Percentiles rank a stretch among this genome's conserved stretches.
Evolutionary conservation across 1,140 invertebrate species (phyloP).

Genomic region (Carposina sasakii): DNA sequence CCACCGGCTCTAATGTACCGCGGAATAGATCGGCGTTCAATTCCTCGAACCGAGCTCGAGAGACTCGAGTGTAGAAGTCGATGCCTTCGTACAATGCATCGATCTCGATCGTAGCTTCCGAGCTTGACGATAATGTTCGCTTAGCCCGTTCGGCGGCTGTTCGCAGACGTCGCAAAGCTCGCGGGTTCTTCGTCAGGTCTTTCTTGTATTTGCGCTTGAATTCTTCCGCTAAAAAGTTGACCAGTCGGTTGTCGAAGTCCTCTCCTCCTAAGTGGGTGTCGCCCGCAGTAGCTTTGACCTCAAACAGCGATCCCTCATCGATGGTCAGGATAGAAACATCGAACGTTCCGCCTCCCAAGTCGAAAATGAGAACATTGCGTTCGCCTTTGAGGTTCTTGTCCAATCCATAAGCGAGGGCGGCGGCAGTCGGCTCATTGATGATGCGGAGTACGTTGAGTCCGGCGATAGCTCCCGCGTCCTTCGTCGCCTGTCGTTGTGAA

Average conservation of each 20-base stretch:
- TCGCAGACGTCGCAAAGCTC: neutral
- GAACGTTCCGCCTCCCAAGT: conserved; percentile 1
- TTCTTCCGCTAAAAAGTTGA: neutral
- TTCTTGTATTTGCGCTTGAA: neutral
- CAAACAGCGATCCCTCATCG: neutral
- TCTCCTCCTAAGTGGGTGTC: conserved; percentile 4
- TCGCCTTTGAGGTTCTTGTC: neutral
- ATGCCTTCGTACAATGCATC: neutral
- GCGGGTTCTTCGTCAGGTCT: neutral
- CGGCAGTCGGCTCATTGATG: conserved; percentile 2
- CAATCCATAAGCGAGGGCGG: neutral
- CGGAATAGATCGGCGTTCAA: neutral
- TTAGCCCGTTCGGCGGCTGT: neutral
- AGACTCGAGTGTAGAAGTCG: neutral
- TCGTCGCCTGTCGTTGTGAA: neutral
- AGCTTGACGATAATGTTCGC: neutral
- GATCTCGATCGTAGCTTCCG: neutral
- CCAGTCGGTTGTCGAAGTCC: conserved; percentile 2
- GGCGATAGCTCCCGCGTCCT: neutral
- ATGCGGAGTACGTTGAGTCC: neutral
- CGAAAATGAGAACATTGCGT: neutral
- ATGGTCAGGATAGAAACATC: conserved; percentile 1
- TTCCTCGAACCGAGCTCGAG: neutral
- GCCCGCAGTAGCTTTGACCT: neutral
- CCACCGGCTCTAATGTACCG: neutral